Conservation (phyloP, 2,888 invertebrate genomes). For the Cheilosia impressa region DNA sequence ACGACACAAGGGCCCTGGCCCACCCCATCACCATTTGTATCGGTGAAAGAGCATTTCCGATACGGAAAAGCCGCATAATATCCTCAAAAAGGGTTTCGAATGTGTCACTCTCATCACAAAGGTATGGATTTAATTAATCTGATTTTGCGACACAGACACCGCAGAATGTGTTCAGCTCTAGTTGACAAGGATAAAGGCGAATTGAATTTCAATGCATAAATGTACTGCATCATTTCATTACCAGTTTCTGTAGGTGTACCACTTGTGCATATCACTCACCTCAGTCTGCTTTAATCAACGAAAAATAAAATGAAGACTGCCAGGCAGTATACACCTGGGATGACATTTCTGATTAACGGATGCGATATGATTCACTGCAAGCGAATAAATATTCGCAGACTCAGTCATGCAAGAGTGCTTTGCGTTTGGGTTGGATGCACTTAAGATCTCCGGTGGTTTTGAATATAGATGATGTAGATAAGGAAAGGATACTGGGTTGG, state of each 20-base stretch:
- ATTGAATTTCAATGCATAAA: conserved; percentile 3
- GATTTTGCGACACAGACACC: not conserved
- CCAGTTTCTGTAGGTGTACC: not conserved
- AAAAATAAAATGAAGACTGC: not conserved
- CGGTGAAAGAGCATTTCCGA: not conserved
- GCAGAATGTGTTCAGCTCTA: conserved; percentile 3
- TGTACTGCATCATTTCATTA: conserved; percentile 5
- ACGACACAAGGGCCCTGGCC: too few relatives aligned
- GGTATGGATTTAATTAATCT: conserved; percentile 5
- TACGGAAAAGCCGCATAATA: not conserved
- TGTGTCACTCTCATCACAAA: not conserved
- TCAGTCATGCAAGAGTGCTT: not conserved
- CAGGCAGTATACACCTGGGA: not conserved
- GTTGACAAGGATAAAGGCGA: conserved; percentile 8
- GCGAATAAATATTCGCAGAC: not conserved
- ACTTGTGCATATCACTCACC: not conserved
- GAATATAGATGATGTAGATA: not conserved
- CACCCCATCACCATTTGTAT: not conserved
- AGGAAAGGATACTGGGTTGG: not conserved
- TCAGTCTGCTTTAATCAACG: not conserved
- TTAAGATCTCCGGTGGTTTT: not conserved
- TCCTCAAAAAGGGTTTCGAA: not conserved
- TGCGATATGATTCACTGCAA: conserved; percentile 1
- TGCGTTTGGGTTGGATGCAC: conserved; percentile 2
- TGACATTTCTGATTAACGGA: not conserved